Evolutionary conservation across 2,888 invertebrate species (phyloP).

Genomic region (Mythimna loreyi): DNA sequence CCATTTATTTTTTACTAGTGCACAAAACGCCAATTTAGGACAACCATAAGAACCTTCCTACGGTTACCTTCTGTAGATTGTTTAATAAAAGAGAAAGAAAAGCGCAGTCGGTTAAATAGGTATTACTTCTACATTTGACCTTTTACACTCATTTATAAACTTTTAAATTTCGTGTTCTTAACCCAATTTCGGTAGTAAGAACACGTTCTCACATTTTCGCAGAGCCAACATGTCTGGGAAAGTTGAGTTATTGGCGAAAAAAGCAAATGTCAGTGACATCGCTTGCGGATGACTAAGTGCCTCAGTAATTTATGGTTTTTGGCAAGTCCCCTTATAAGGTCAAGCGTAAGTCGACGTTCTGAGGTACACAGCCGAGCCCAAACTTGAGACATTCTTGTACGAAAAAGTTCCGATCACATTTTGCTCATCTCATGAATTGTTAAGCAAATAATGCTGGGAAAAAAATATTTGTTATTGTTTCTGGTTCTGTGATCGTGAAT

Average conservation of each 20-base stretch:
- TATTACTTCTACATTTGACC: too few relatives aligned
- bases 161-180: too few relatives aligned
- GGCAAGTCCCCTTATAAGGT: constrained; percentile 51
- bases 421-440: constrained; percentile 8
- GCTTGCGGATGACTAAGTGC: constrained; percentile 52
- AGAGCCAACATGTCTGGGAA: constrained; percentile 13
- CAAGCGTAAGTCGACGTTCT: constrained; percentile 52
- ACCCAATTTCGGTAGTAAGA: neutral
- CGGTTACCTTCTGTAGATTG: too few relatives aligned
- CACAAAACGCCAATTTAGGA: too few relatives aligned
- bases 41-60: too few relatives aligned
- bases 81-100: too few relatives aligned
- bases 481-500: too few relatives aligned
- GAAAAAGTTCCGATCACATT: constrained; percentile 13
- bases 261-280: constrained; percentile 51
- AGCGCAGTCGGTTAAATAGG: too few relatives aligned
- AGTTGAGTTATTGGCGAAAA: constrained; percentile 45
- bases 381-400: constrained; percentile 8
- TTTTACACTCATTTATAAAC: too few relatives aligned
- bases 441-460: neutral
- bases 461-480: too few relatives aligned
- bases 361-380: constrained; percentile 33
- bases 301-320: constrained; percentile 54
- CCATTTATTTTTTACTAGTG: too few relatives aligned
- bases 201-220: neutral